phyloP scores from a whole-genome alignment of 2,888 invertebrate genomes.

The Orthosia incerta region DNA sequence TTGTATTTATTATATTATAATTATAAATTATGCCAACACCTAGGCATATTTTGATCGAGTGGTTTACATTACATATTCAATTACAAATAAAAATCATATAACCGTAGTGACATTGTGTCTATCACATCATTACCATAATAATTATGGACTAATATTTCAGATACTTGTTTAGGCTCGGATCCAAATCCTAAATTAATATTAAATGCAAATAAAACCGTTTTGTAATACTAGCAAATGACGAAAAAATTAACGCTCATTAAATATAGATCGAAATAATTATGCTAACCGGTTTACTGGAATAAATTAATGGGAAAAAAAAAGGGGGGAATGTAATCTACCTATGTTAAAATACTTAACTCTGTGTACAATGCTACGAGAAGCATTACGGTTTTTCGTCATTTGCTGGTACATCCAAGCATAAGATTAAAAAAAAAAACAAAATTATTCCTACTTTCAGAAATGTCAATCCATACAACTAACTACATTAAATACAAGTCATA shows the following conservation, averaged over 20 bases:
- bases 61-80: conserved; percentile 48
- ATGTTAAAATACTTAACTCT: neutral
- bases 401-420: conserved; percentile 66
- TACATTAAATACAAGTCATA: conserved; percentile 85
- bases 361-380: neutral
- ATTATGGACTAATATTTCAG: conserved; percentile 74
- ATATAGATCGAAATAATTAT: conserved; percentile 5
- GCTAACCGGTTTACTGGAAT: conserved; percentile 15
- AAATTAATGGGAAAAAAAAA: conserved; percentile 14
- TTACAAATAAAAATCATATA: conserved; percentile 59
- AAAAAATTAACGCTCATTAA: conserved; percentile 32
- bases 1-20: neutral
- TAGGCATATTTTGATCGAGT: conserved; percentile 61
- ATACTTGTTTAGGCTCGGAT: conserved; percentile 82
- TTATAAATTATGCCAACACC: conserved; percentile 40
- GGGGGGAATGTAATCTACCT: conserved; percentile 37
- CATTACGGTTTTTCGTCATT: conserved; percentile 38
- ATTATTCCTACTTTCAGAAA: conserved; percentile 74
- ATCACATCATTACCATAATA: conserved; percentile 75
- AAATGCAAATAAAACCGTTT: conserved; percentile 83
- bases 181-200: conserved; percentile 79
- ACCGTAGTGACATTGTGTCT: conserved; percentile 70
- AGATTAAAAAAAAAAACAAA: conserved; percentile 72
- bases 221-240: conserved; percentile 72
- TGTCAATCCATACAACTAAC: conserved; percentile 81